phyloP scores from a whole-genome alignment of 2,888 invertebrate genomes.

The Iselma pallidipennis region DNA sequence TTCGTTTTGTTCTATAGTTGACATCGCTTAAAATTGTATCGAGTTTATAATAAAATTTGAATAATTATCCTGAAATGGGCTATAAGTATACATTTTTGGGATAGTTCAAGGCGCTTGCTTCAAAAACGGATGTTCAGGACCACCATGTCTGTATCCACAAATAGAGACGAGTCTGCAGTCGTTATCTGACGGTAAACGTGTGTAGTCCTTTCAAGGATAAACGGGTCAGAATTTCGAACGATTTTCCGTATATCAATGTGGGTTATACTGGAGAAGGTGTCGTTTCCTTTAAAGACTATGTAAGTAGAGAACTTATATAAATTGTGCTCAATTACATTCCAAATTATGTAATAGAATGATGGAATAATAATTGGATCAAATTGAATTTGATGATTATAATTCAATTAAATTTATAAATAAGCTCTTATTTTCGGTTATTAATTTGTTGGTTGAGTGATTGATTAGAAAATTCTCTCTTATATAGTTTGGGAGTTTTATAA shows the following conservation, averaged over 20 bases:
- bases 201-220: conserved; percentile 9
- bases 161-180: conserved; percentile 41
- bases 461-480: too few species aligned
- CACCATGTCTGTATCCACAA: conserved; percentile 38
- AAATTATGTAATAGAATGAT: too few species aligned
- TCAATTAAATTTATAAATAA: too few species aligned
- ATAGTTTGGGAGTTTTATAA: too few species aligned
- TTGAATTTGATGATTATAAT: too few species aligned
- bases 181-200: conserved; percentile 35
- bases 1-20: background rate
- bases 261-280: background rate
- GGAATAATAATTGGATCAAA: too few species aligned
- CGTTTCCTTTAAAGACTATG: background rate
- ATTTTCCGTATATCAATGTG: background rate
- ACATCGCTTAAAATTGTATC: too few species aligned
- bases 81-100: background rate
- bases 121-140: conserved; percentile 30
- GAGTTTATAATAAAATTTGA: background rate
- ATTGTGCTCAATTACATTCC: too few species aligned
- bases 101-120: conserved; percentile 34
- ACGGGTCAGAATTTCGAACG: background rate
- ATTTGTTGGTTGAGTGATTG: too few species aligned
- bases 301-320: too few species aligned
- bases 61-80: background rate
- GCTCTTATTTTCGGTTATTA: too few species aligned